Percentiles rank a stretch among this genome's conserved stretches.
Evolutionary conservation across 1,140 invertebrate genomes (phyloP).

Genomic region (Pachyrhynchus sulphureomaculatus): DNA sequence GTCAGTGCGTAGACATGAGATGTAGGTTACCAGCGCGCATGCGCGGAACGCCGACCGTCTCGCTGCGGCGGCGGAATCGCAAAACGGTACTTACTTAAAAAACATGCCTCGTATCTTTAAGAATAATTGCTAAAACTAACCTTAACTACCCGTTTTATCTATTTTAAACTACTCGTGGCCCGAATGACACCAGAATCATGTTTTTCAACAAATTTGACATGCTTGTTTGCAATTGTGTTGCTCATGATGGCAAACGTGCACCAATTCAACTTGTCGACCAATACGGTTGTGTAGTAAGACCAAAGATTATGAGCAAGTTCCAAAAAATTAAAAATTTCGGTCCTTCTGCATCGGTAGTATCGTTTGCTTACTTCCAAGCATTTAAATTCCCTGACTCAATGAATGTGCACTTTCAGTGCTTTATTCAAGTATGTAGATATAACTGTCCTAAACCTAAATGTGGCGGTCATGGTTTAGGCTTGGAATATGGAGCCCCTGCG

Average conservation of each 20-base stretch:
- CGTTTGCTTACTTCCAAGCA: constrained; percentile 94
- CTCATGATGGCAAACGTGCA: constrained; percentile 88
- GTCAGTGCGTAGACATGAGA: no score
- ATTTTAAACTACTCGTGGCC: no score
- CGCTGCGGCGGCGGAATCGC: no score
- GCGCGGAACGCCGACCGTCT: no score
- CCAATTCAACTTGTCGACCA: constrained; percentile 92
- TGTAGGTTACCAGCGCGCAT: no score
- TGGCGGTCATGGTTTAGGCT: constrained; percentile 63
- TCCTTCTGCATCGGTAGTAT: constrained; percentile 88
- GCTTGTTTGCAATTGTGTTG: constrained; percentile 91
- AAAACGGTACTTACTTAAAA: no score
- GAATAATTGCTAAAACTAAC: no score
- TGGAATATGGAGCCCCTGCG: constrained; percentile 67
- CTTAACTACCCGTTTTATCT: no score
- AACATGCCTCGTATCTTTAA: no score
- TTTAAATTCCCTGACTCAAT: constrained; percentile 97
- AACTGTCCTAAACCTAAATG: constrained; percentile 92
- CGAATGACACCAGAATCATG: no score
- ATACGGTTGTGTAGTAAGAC: constrained; percentile 86
- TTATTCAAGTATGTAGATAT: constrained; percentile 91
- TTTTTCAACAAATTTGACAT: constrained; percentile 96
- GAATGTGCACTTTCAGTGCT: constrained; percentile 97
- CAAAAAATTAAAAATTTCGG: constrained; percentile 96
- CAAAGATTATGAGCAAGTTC: constrained; percentile 94